Conservation (phyloP, 2,113 vertebrate species). For the Lampris incognitus region DNA sequence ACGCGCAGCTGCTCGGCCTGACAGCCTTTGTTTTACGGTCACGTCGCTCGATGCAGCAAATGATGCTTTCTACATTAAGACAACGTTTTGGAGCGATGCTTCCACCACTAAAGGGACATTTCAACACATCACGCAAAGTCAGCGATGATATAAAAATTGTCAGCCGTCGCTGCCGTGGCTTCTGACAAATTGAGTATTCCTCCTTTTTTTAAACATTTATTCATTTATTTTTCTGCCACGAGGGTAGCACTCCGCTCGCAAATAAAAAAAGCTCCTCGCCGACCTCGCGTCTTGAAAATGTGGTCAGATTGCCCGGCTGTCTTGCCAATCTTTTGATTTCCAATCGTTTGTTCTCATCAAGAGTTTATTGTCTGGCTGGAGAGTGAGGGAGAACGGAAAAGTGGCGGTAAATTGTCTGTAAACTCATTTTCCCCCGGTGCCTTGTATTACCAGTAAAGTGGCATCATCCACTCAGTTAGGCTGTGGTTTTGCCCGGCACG, state of each 20-base stretch:
- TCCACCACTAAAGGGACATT: not conserved
- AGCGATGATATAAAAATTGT: not conserved
- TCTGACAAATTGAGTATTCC: not conserved
- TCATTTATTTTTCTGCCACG: not conserved
- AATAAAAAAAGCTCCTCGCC: not conserved
- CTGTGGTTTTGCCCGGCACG: not conserved
- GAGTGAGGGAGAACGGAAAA: not conserved
- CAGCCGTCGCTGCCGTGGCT: not conserved
- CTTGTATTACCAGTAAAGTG: conserved; percentile 17
- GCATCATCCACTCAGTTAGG: conserved; percentile 5
- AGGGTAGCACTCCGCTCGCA: not conserved
- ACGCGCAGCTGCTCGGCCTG: not conserved
- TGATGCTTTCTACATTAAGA: conserved; percentile 21
- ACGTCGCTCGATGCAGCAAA: not conserved
- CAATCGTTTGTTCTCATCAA: not conserved
- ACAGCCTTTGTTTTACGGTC: not conserved
- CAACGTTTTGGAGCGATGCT: not conserved
- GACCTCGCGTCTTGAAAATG: conserved; percentile 1
- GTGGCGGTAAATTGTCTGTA: conserved; percentile 45
- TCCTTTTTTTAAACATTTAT: not conserved
- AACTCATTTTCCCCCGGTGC: conserved; percentile 28
- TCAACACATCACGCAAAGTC: not conserved
- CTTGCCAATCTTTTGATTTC: not conserved
- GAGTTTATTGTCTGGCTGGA: not conserved
- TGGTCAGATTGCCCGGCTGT: not conserved